phyloP scores from a whole-genome alignment of 2,113 vertebrate genomes.

The Callionymus lyra region DNA sequence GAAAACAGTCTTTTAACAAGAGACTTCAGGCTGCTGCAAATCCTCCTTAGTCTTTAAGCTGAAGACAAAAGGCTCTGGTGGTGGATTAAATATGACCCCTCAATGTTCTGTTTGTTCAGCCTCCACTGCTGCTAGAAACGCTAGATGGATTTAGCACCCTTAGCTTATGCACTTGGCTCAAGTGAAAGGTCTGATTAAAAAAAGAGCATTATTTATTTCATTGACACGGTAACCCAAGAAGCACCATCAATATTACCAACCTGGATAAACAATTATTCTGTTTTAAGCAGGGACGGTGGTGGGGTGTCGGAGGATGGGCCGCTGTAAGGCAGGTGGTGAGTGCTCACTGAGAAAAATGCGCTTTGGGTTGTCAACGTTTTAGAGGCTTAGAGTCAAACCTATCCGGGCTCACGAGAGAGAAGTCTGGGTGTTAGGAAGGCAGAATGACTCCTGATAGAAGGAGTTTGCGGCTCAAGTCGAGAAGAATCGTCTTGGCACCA shows the following conservation, averaged over 20 bases:
- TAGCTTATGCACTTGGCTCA: too few species aligned
- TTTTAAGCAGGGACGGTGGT: constrained; percentile 56
- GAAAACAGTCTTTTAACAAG: constrained; percentile 82
- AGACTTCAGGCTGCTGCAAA: constrained; percentile 78
- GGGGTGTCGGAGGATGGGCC: constrained; percentile 27
- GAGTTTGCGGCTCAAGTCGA: constrained; percentile 75
- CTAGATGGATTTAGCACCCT: too few species aligned
- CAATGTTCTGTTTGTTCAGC: constrained; percentile 76
- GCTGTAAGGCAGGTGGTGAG: constrained; percentile 57
- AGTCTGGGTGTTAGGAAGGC: constrained; percentile 72
- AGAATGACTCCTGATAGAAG: constrained; percentile 77
- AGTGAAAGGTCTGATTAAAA: too few species aligned
- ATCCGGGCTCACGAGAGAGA: constrained; percentile 72
- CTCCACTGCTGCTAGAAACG: too few species aligned
- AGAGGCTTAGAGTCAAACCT: constrained; percentile 77
- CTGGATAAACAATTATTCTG: constrained; percentile 59
- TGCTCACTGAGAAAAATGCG: constrained; percentile 66
- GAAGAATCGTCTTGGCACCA: constrained; percentile 70
- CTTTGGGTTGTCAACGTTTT: constrained; percentile 76
- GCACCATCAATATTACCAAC: constrained; percentile 31
- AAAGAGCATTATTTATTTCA: constrained; percentile 55
- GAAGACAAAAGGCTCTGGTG: constrained; percentile 82
- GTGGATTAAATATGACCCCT: constrained; percentile 86
- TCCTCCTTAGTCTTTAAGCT: constrained; percentile 90
- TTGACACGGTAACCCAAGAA: constrained; percentile 52